These are phyloP conservation scores for Epinephelus awoara DNA, from an alignment of 2,797 vertebrate genomes.

Conservation along the genomic window DNA sequence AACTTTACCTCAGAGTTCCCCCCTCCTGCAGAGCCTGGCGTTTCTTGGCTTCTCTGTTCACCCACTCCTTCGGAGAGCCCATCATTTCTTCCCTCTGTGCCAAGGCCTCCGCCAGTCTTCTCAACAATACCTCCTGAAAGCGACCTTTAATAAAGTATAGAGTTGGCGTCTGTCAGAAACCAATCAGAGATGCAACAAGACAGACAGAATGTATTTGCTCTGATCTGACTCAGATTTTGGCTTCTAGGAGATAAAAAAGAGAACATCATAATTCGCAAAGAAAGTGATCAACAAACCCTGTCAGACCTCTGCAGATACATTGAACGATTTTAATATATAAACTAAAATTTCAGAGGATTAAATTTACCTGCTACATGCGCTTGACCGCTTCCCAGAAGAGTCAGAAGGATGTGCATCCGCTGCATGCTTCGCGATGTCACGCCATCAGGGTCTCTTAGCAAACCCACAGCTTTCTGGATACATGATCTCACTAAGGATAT, in stretches of 20 bases:
- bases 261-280: background rate
- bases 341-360: background rate
- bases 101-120: slow-evolving; percentile 68
- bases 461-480: slow-evolving; percentile 82
- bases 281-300: background rate
- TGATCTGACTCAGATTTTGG: background rate
- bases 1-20: slow-evolving; percentile 83
- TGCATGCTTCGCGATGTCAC: slow-evolving; percentile 71
- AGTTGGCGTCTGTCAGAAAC: slow-evolving; percentile 8
- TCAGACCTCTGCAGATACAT: background rate
- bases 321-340: background rate
- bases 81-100: slow-evolving; percentile 72
- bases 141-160: slow-evolving; percentile 51
- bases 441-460: slow-evolving; percentile 75
- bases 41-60: slow-evolving; percentile 79
- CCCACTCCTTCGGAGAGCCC: slow-evolving; percentile 76
- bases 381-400: slow-evolving; percentile 63
- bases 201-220: background rate
- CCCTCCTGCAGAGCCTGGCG: slow-evolving; percentile 84
- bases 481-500: slow-evolving; percentile 82
- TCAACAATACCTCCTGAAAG: slow-evolving; percentile 78
- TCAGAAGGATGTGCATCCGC: slow-evolving; percentile 78
- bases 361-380: slow-evolving; percentile 60
- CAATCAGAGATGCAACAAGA: background rate
- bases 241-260: background rate